Base-by-base conservation (phyloP, 2,797 vertebrate genomes). In the Cygnus olor region DNA sequence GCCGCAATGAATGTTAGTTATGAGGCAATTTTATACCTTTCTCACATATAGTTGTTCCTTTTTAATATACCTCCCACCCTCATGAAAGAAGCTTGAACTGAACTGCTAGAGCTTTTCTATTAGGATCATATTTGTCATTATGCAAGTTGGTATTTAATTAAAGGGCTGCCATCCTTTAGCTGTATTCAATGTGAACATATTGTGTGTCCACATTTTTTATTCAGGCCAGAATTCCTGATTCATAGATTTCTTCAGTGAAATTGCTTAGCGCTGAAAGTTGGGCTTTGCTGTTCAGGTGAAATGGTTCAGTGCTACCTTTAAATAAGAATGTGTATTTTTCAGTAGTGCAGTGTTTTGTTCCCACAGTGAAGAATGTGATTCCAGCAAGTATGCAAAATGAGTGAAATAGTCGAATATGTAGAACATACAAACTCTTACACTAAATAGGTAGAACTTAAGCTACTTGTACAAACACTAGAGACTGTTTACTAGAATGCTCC, bases 21-120 rank as follows among this genome's bases (percentile, higher is more conserved):
- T 3, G 4, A 79, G 34, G 78, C 54, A 94, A 93, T 90, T 70
- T 70, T 57, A 92, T 93, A 96, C 91, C 63, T 80, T 97, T 95
- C 97, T 96, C 82, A 95, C 87, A 83, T 70, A 85, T 1, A 38
- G 11, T 21, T 93, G n/a, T 20, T 92, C 47, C 19, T 89, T 88
- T 92, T 91, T 64, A 73, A 76, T 2, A 42, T 69, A 85, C 54
- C 30, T 85, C 9, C 58, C 36, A 94, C 3, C 42, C 84, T 90
- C 72, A 90, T 20, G 28, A 61, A 85, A 74, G 80, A 63, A 95
- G 54, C 60, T 73, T 80, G 69, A 89, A 83, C n/a, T 53, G 51
- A 83, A 47, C 44, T 81, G 56, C 27, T 36, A 74, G 51, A 94
- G 34, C 60, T 95, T 88, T 92, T 70, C 70, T 90, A 18, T 56